Base-by-base conservation (phyloP, 2,797 vertebrate species). In the Microctenopoma lineatum region DNA sequence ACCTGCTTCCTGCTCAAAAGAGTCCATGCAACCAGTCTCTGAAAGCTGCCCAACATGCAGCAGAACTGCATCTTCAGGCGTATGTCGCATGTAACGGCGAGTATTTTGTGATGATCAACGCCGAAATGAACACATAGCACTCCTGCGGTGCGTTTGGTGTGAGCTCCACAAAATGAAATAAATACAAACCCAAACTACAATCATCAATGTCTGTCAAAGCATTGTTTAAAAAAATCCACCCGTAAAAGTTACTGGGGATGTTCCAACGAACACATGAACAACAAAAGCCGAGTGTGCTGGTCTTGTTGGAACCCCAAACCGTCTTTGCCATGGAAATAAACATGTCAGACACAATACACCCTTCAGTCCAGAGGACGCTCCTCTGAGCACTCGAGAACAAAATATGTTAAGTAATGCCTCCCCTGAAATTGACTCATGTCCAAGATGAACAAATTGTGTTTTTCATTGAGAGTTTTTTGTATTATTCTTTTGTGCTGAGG, bases 281-380 rank as follows among this genome's bases (percentile, higher is more conserved):
- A 85, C 82, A 87, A 89, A 82, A 71, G 67, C 81, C 74, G 59
- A 81, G 86, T 74, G 61, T 34, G 65, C 81, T 69, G 66, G 70
- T 72, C 51, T 84, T 67, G 65, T 75, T 89, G 74, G 81, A 88
- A 89, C 90, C 41, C 63, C 66, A 55, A 77, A 85, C 87, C 65
- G 85, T 74, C 76, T 87, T 79, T 86, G 77, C 84, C 60, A 61
- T 87, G 79, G 87, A 93, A 93, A 92, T 93, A 94, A 94, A 94
- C 92, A 93, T 90, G 92, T 93, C 92, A 91, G 79, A 87, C 84
- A 90, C 80, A 88, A 93, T 93, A 87, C 56, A 77, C 81, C 80
- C 73, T 74, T 80, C 62, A 78, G 83, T 79, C 85, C 84, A 73
- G 80, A 90, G 80, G 92, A 92, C 57, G 72, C 80, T 89, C 74